Evolutionary conservation across 2,797 vertebrate species (phyloP).

Genomic region (Pelodytes ibericus): DNA sequence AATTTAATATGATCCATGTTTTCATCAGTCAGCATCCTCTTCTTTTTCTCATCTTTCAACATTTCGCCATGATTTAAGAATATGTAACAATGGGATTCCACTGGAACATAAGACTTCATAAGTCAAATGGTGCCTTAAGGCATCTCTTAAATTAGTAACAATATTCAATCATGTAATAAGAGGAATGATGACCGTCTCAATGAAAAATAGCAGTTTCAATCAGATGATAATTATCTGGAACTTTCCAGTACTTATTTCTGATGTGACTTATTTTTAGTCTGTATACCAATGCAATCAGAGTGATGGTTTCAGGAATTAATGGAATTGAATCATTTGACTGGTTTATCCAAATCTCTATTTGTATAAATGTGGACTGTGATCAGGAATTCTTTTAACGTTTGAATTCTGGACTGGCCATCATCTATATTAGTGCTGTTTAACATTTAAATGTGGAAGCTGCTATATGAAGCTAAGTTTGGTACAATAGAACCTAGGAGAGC

Average conservation of each 20-base stretch:
- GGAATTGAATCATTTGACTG: not conserved
- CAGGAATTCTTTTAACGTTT: too few relatives aligned
- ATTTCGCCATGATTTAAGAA: slow-evolving; percentile 29
- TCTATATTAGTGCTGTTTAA: too few relatives aligned
- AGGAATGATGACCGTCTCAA: slow-evolving; percentile 25
- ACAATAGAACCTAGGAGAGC: too few relatives aligned
- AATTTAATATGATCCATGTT: slow-evolving; percentile 15
- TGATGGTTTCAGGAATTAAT: not conserved
- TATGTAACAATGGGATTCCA: slow-evolving; percentile 24
- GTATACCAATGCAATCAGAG: not conserved
- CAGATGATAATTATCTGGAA: not conserved
- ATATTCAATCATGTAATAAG: slow-evolving; percentile 26
- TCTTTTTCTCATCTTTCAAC: slow-evolving; percentile 14
- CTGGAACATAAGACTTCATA: slow-evolving; percentile 4
- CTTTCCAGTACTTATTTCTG: not conserved
- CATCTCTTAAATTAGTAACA: slow-evolving; percentile 13
- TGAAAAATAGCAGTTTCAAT: slow-evolving; percentile 2
- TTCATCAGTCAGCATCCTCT: slow-evolving; percentile 8
- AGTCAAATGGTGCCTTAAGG: slow-evolving; percentile 7
- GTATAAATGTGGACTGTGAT: too few relatives aligned
- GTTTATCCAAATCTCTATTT: too few relatives aligned
- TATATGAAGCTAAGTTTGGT: too few relatives aligned
- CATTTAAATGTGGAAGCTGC: too few relatives aligned
- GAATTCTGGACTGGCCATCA: too few relatives aligned
- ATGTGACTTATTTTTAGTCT: not conserved